Base-by-base conservation (phyloP, 2,797 vertebrate genomes). In the Falco concolor region DNA sequence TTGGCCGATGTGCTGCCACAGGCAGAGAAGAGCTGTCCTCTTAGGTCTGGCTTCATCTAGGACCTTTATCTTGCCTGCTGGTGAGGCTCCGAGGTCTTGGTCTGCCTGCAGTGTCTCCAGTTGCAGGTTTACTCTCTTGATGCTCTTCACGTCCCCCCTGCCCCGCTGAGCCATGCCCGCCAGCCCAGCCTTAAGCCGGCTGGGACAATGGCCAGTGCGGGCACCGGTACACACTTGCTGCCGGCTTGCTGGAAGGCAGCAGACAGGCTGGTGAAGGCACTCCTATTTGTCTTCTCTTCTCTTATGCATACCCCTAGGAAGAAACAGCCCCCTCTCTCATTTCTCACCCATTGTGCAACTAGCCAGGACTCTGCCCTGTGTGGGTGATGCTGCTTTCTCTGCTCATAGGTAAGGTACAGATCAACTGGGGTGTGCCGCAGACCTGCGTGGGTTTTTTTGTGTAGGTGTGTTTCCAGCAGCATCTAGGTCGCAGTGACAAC, bases 151-250 rank as follows among this genome's bases (percentile, higher is more conserved):
- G 1, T 45, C 44, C 32, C 44, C 44, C 34, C 44, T 9, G 13
- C 15, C 21, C 15, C 2, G 2, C 63, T 23, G 57, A 40, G 83
- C 28, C 13, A 2, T 34, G 42, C 36, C 65, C 6, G 2, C 30
- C 42, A 20, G 30, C 24, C 30, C 49, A 34, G 56, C 56, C 59
- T 10, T 23, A 22, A 23, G 52, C 44, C 2, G 0, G 11, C 60
- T 22, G 47, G 67, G 47, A 25, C n/a, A 8, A 47, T 2, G 28
- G n/a, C 30, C 59, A 2, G 32, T 5, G 27, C 64, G 1, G 23
- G 47, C 1, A 3, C 53, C 0, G 1, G 54, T 12, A 22, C n/a
- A 28, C 1, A 5, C 54, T 19, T n/a, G 57, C 25, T 2, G 1
- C 19, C 19, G 6, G 12, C 36, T 47, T 47, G 28, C 20, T 27